Evolutionary conservation across 1,140 invertebrate genomes (phyloP).

Genomic region (Drosophila pallidifrons): DNA sequence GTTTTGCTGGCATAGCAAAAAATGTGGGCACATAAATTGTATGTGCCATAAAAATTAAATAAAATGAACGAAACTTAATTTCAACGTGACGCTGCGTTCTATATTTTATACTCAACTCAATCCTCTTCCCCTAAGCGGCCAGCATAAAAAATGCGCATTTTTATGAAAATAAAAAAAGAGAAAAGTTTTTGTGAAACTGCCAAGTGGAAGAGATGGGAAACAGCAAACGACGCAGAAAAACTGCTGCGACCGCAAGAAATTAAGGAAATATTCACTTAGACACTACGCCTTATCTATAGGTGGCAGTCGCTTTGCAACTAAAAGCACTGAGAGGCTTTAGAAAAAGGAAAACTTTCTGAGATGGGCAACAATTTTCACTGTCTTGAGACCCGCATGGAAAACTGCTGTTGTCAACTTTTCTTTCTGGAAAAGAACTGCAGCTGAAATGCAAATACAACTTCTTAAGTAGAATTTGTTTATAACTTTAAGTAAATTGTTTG

Average conservation of each 20-base stretch:
- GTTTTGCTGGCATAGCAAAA: conserved; percentile 25
- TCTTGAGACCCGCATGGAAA: not conserved
- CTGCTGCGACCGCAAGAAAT: conserved; percentile 70
- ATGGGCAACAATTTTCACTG: not conserved
- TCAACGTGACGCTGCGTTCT: conserved; percentile 27
- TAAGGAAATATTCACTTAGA: conserved; percentile 73
- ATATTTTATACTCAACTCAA: not conserved
- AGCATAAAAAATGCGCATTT: conserved; percentile 57
- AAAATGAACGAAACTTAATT: conserved; percentile 55
- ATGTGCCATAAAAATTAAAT: conserved; percentile 46
- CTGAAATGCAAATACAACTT: conserved; percentile 39
- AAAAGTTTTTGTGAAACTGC: conserved; percentile 53
- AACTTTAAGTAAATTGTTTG: not conserved
- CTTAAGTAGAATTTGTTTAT: not conserved
- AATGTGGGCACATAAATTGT: conserved; percentile 33
- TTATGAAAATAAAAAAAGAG: conserved; percentile 20
- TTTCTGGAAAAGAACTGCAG: not conserved
- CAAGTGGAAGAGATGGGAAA: conserved; percentile 28
- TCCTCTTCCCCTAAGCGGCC: not conserved
- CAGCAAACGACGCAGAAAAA: conserved; percentile 58
- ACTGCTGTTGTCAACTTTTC: conserved; percentile 14
- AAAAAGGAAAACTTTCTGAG: not conserved
- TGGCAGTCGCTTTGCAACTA: conserved; percentile 12
- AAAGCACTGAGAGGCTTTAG: conserved; percentile 11
- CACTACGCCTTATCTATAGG: conserved; percentile 58